Percentiles rank a stretch among this genome's conserved stretches.
Evolutionary conservation across 2,113 vertebrate genomes (phyloP).

Genomic region (Geococcyx californianus): DNA sequence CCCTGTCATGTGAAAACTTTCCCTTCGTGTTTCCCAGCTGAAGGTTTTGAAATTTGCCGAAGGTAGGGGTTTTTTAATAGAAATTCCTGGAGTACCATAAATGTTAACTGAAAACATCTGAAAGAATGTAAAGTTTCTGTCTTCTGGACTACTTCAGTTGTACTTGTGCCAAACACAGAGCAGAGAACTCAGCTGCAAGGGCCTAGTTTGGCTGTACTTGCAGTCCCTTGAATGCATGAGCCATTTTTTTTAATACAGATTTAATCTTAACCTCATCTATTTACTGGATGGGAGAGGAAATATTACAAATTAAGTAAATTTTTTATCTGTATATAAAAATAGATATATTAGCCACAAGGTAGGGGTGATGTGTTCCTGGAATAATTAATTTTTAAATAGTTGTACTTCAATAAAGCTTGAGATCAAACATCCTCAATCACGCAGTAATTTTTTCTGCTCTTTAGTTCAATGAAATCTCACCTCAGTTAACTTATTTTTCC

Average conservation of each 20-base stretch:
- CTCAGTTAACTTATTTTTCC: not conserved
- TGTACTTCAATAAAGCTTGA: not conserved
- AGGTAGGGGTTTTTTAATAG: not conserved
- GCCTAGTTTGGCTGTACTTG: not conserved
- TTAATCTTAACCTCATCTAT: not conserved
- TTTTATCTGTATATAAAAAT: not conserved
- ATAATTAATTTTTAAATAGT: not conserved
- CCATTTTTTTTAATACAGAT: not conserved
- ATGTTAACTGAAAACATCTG: slow-evolving; percentile 13
- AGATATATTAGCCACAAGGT: not conserved
- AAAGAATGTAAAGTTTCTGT: not conserved
- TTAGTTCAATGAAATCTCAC: not conserved
- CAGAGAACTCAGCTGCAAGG: not conserved
- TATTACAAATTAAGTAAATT: not conserved
- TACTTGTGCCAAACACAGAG: not conserved
- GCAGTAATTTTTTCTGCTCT: not conserved
- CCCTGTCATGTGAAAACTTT: not conserved
- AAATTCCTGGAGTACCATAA: slow-evolving; percentile 9
- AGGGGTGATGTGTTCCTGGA: not conserved
- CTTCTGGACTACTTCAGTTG: slow-evolving; percentile 2
- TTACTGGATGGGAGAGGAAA: not conserved
- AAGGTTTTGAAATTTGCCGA: not conserved
- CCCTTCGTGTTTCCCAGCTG: not conserved
- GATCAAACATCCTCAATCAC: not conserved
- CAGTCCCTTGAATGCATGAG: not conserved